phyloP scores from a whole-genome alignment of 2,113 vertebrate species.

The Oceanites oceanicus region DNA sequence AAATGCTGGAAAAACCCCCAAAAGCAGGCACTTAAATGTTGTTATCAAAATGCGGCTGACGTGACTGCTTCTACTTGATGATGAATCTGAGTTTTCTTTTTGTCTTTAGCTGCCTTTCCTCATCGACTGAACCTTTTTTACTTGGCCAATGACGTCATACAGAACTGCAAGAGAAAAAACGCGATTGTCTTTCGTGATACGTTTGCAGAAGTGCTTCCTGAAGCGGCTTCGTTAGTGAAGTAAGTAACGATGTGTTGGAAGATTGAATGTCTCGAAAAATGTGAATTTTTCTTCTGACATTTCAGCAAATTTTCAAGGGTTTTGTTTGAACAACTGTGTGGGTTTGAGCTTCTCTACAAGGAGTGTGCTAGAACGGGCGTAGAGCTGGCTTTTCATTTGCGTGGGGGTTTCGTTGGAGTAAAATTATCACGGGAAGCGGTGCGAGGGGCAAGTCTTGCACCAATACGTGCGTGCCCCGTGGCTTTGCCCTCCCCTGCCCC shows the following conservation, averaged over 20 bases:
- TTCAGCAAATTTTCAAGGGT: not conserved
- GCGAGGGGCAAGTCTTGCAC: accelerated
- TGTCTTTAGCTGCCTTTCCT: slow-evolving; percentile 82
- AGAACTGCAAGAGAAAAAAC: slow-evolving; percentile 98
- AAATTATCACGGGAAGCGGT: accelerated
- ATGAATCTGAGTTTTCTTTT: not conserved
- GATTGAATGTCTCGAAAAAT: not conserved
- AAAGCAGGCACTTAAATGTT: not conserved
- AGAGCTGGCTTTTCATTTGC: not conserved
- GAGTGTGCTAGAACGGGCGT: accelerated
- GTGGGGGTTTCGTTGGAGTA: not conserved
- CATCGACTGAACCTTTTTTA: slow-evolving; percentile 97
- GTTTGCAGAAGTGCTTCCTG: slow-evolving; percentile 91
- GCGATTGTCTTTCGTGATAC: slow-evolving; percentile 90
- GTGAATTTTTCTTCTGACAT: not conserved
- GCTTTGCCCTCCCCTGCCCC: not conserved
- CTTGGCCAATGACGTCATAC: slow-evolving; percentile 96
- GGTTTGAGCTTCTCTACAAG: not conserved
- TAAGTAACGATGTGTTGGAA: slow-evolving; percentile 58
- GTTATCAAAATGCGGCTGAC: not conserved
- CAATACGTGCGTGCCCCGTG: not conserved
- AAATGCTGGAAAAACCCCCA: not conserved
- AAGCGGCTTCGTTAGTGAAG: slow-evolving; percentile 90
- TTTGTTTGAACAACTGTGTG: not conserved
- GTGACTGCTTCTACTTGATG: not conserved